A percentile compares a stretch with the other conserved stretches of the same genome.
phyloP scores from a whole-genome alignment of 2,888 invertebrate species.

The Agrenia bidenticulata region DNA sequence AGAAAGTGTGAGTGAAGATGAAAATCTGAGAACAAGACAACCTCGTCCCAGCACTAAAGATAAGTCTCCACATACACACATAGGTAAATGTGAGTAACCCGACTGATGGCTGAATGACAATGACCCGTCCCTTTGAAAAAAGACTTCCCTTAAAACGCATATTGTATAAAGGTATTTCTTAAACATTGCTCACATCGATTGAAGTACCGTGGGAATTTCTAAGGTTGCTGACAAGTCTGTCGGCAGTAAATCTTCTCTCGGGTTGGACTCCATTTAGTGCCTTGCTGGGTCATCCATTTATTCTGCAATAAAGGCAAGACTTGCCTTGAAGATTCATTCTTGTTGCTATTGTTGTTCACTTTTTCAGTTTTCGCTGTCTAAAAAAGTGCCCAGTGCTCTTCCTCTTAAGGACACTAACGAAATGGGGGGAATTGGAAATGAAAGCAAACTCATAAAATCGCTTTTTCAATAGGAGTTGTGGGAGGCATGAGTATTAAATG shows the following conservation, averaged over 20 bases:
- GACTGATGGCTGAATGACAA: constrained; percentile 10
- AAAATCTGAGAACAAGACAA: background rate
- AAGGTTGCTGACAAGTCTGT: constrained; percentile 44
- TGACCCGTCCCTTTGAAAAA: constrained; percentile 2
- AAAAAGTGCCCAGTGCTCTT: background rate
- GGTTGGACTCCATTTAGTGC: background rate
- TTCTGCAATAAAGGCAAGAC: constrained; percentile 5
- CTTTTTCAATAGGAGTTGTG: too few relatives aligned
- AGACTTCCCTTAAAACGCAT: too few relatives aligned
- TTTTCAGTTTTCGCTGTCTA: background rate
- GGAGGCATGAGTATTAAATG: too few relatives aligned
- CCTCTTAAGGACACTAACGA: background rate
- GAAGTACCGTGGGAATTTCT: constrained; percentile 28
- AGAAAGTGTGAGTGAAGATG: constrained; percentile 3
- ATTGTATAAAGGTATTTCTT: too few relatives aligned
- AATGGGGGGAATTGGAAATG: background rate
- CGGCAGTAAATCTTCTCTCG: constrained; percentile 41
- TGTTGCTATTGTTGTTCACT: constrained; percentile 2
- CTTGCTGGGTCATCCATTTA: constrained; percentile 10
- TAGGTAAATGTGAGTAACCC: background rate
- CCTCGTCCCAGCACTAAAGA: background rate
- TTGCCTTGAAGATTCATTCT: constrained; percentile 2
- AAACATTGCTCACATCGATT: background rate
- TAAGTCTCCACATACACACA: background rate
- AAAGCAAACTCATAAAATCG: background rate